Evolutionary conservation across 2,113 vertebrate genomes (phyloP).

Genomic region (Ciconia maguari): DNA sequence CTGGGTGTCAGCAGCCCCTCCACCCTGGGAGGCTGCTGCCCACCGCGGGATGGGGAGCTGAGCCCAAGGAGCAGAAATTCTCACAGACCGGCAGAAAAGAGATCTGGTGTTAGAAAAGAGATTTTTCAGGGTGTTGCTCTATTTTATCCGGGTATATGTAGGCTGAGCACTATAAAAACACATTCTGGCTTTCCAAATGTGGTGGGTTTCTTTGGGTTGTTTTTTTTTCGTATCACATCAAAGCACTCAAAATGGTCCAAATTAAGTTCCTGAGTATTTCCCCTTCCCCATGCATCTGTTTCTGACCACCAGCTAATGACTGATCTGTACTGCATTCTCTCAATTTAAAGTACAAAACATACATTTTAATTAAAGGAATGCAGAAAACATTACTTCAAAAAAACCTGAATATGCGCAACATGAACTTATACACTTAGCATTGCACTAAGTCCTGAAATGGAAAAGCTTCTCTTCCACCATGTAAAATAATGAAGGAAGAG

Average conservation of each 20-base stretch:
- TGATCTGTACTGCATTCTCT: background rate
- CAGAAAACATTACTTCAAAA: background rate
- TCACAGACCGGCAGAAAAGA: background rate
- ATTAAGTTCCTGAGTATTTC: background rate
- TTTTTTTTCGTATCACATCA: background rate
- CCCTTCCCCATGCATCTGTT: background rate
- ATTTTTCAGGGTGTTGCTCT: background rate
- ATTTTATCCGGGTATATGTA: background rate
- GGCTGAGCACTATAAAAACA: background rate
- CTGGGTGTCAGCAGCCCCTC: background rate
- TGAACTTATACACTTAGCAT: background rate
- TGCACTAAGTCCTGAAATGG: background rate
- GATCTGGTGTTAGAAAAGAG: background rate
- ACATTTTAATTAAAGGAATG: background rate
- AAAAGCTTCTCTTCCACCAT: background rate
- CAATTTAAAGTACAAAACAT: background rate
- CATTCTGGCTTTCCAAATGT: background rate
- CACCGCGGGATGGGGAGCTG: rapidly evolving
- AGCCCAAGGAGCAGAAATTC: background rate
- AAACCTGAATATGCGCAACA: rapidly evolving
- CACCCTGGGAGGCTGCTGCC: background rate
- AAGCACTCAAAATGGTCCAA: background rate
- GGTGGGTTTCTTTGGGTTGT: rapidly evolving
- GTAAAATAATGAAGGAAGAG: background rate
- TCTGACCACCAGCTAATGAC: background rate